Conservation (phyloP, 2,888 invertebrate species). For the Leucoma salicis region DNA sequence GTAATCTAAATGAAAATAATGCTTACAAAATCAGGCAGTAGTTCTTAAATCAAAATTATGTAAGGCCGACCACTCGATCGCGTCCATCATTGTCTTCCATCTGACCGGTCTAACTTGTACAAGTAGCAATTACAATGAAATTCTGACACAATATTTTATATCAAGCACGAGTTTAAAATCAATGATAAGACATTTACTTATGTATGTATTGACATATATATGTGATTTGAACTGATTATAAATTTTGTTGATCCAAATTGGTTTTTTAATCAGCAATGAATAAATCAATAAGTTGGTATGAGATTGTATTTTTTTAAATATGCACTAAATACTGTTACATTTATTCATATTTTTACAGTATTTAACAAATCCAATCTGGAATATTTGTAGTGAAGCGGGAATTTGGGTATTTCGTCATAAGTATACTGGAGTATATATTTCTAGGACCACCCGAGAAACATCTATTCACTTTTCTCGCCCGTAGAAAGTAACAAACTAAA, state of each 20-base stretch:
- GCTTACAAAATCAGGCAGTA: constrained; percentile 37
- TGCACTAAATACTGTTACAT: no score
- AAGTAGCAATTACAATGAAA: constrained; percentile 34
- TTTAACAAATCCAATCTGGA: no score
- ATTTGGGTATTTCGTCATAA: no score
- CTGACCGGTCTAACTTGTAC: constrained; percentile 41
- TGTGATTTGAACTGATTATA: constrained; percentile 6
- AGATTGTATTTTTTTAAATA: no score
- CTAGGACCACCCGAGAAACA: no score
- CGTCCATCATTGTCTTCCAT: constrained; percentile 46
- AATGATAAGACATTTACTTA: constrained; percentile 13
- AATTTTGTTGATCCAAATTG: neutral
- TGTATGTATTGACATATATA: constrained; percentile 17
- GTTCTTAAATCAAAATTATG: constrained; percentile 46
- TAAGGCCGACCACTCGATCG: constrained; percentile 39
- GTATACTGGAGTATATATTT: no score
- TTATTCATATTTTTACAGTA: no score
- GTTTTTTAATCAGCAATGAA: no score
- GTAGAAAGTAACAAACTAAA: no score
- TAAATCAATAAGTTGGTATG: no score
- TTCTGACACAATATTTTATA: constrained; percentile 27
- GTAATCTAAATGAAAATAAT: constrained; percentile 30
- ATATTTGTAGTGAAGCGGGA: no score
- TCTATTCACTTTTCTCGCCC: no score
- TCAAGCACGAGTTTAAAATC: constrained; percentile 6